Evolutionary conservation across 2,888 invertebrate species (phyloP).

Genomic region (Poecilus cupreus): DNA sequence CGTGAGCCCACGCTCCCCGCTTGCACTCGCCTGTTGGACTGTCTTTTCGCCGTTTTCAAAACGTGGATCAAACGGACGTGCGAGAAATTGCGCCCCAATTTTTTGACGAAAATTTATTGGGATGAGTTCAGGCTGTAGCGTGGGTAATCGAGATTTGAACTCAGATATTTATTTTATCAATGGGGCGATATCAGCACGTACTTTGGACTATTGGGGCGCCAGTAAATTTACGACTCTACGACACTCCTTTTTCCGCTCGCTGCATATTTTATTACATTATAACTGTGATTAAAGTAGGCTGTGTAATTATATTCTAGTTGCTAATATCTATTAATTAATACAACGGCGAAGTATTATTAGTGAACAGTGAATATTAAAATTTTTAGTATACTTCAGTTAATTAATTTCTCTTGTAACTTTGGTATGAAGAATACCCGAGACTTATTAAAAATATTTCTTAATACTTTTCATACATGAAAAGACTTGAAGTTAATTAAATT

Average conservation of each 20-base stretch:
- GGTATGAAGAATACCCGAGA: not conserved
- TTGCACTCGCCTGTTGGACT: constrained; percentile 2
- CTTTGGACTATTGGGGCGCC: not conserved
- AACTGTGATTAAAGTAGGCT: constrained; percentile 4
- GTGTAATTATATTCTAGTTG: not conserved
- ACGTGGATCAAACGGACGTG: constrained; percentile 17
- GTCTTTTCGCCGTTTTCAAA: constrained; percentile 15
- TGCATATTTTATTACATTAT: constrained; percentile 33
- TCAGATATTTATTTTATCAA: constrained; percentile 7
- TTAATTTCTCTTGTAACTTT: not conserved
- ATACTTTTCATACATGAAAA: not conserved
- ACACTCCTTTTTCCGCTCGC: constrained; percentile 18
- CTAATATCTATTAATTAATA: constrained; percentile 16
- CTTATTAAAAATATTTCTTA: constrained; percentile 34
- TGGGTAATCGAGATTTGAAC: constrained; percentile 24
- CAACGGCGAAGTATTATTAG: not conserved
- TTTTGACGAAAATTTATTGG: constrained; percentile 35
- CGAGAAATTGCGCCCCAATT: constrained; percentile 8
- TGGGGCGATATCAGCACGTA: constrained; percentile 24
- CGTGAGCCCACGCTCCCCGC: not conserved
- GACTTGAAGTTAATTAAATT: constrained; percentile 2
- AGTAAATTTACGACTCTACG: not conserved
- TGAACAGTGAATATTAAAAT: not conserved
- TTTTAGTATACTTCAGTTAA: not conserved
- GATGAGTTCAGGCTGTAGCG: constrained; percentile 3